These are phyloP conservation scores for Allobates femoralis DNA, from an alignment of 2,797 vertebrate species.

Conservation along the genomic window DNA sequence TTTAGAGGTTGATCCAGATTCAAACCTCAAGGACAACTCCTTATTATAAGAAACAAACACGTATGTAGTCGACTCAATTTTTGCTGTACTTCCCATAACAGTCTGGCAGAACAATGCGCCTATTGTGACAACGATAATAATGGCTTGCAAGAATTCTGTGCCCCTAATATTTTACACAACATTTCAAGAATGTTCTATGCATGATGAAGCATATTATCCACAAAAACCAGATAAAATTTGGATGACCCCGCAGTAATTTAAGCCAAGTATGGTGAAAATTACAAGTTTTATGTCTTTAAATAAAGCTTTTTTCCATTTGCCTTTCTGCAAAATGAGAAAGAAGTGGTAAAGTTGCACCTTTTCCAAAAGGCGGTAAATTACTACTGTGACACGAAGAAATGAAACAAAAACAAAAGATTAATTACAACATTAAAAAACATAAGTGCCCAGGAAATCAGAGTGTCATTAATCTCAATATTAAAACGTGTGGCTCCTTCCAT, in stretches of 20 bases:
- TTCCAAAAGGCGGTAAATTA: slow-evolving; percentile 27
- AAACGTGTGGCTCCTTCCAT: slow-evolving; percentile 5
- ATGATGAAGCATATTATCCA: background rate
- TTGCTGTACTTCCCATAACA: background rate
- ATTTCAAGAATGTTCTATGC: slow-evolving; percentile 8
- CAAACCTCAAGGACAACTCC: slow-evolving; percentile 27
- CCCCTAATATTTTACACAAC: background rate
- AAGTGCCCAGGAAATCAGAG: slow-evolving; percentile 21
- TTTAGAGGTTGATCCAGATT: slow-evolving; percentile 5
- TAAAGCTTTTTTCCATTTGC: background rate
- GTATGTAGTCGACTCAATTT: slow-evolving; percentile 9
- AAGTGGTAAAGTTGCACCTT: slow-evolving; percentile 25
- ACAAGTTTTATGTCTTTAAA: slow-evolving; percentile 28
- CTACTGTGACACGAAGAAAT: slow-evolving; percentile 31
- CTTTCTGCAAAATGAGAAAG: slow-evolving; percentile 28
- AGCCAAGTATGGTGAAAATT: slow-evolving; percentile 42
- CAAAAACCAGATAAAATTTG: slow-evolving; percentile 39
- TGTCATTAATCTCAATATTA: slow-evolving; percentile 39
- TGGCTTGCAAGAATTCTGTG: background rate
- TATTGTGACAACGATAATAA: slow-evolving; percentile 7
- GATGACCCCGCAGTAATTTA: slow-evolving; percentile 24
- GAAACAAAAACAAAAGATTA: slow-evolving; percentile 48
- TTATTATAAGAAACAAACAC: background rate
- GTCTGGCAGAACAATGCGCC: background rate
- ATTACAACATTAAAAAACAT: slow-evolving; percentile 36